These are phyloP conservation scores for Synanthedon andrenaeformis DNA, from an alignment of 2,888 invertebrate genomes.

Conservation along the genomic window DNA sequence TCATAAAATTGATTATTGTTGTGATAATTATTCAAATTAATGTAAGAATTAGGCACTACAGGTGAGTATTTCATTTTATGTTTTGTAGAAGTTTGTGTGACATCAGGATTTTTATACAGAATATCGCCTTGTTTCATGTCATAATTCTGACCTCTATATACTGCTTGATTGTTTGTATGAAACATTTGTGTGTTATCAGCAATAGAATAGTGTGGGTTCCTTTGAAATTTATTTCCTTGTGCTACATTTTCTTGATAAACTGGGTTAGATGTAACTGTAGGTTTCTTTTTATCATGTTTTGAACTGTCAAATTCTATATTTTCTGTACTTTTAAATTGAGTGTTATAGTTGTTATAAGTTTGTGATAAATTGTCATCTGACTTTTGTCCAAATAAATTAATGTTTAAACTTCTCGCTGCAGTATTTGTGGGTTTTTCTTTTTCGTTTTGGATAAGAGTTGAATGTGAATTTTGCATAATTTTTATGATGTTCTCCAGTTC, in stretches of 20 bases:
- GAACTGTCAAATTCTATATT: too few species aligned
- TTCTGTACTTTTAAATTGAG: too few species aligned
- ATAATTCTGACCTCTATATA: too few species aligned
- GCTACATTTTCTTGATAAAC: too few species aligned
- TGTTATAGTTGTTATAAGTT: neutral
- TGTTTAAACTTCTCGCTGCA: neutral
- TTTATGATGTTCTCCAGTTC: conserved; percentile 51
- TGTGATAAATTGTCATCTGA: neutral
- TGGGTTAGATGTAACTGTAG: too few species aligned
- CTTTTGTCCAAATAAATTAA: neutral
- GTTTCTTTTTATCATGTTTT: too few species aligned
- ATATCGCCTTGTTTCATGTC: neutral
- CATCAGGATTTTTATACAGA: neutral
- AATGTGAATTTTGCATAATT: neutral
- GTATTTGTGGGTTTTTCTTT: neutral
- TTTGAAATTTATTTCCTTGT: too few species aligned
- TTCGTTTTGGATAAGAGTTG: neutral
- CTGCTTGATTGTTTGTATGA: too few species aligned
- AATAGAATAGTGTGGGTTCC: too few species aligned
- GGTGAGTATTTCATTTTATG: neutral
- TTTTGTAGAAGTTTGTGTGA: neutral
- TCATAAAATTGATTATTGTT: neutral
- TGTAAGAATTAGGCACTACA: neutral
- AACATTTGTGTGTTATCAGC: too few species aligned
- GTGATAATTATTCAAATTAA: neutral